phyloP scores from a whole-genome alignment of 2,113 vertebrate genomes.

The Madoqua kirkii region DNA sequence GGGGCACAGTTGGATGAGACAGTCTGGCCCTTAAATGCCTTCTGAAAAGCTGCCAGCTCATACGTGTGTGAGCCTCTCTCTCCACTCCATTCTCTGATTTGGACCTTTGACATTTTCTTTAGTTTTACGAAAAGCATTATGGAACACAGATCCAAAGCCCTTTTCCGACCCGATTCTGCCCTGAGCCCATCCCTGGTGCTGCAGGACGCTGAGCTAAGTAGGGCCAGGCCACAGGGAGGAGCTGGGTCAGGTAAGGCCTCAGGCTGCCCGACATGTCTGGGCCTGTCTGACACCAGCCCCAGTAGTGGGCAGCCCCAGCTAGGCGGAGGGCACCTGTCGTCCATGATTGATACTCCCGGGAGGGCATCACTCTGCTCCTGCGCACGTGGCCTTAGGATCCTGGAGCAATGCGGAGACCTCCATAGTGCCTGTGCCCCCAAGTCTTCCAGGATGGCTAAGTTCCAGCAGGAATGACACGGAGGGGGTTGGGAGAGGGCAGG shows the following conservation, averaged over 20 bases:
- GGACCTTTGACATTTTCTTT: not conserved
- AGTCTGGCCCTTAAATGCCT: not conserved
- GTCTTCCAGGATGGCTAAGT: not conserved
- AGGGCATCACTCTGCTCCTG: not conserved
- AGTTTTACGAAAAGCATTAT: not conserved
- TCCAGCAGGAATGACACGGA: not conserved
- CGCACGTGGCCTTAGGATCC: not conserved
- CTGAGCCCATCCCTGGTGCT: not conserved
- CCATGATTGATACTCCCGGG: not conserved
- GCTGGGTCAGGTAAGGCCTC: conserved; percentile 35
- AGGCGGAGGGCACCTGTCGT: not conserved
- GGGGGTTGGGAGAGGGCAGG: not conserved
- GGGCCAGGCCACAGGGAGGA: not conserved
- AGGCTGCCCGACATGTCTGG: not conserved
- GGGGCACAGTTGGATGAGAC: not conserved
- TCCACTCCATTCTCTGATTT: not conserved
- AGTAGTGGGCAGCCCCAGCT: not conserved
- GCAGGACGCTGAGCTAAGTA: not conserved
- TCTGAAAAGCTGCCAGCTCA: not conserved
- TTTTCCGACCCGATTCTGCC: not conserved
- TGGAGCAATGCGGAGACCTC: not conserved
- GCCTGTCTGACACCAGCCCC: conserved; percentile 20
- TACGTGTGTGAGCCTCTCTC: not conserved
- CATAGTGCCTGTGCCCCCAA: not conserved
- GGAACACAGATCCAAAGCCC: not conserved